Evolutionary conservation across 1,140 invertebrate genomes (phyloP), one percentile per base, ranked within the genome.

Genomic region (Sinella curviseta): DNA sequence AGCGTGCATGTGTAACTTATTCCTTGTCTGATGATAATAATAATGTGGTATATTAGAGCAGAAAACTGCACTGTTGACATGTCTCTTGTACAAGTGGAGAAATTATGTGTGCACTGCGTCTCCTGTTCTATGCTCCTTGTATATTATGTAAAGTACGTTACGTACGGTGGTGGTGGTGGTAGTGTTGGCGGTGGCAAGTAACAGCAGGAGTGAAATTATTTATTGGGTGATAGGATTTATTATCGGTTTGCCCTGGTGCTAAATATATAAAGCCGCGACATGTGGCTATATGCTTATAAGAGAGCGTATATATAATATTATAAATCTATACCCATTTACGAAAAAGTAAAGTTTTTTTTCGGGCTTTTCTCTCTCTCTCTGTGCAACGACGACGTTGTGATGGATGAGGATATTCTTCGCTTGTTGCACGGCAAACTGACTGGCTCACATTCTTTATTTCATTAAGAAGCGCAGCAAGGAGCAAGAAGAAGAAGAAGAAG

Each of bases 391-490:
- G 31, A 14, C 14, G 65, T 16, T 31, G 57, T 28, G 39, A 78
- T 54, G 80, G 74, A 81, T 60, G 78, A 74, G 78, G 74, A 81
- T 81, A 78, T 81, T 81, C 70, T 67, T 78, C 77, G 80, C 80
- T 81, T 81, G 80, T 81, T 81, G 80, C 80, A 60, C 80, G 33
- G 36, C 35, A 74, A 81, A 81, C 73, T 78, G 65, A 81, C 70
- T 74, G 79, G 76, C 74, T 74, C 74, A 78, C 80, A 81, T 81
- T 81, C 80, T 74, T 78, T 81, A 78, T 79, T 81, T 81, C 80
- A 81, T 81, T 81, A 81, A 78, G 54, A 70, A 78, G 39, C 39
- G n/a, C n/a, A n/a, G n/a, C n/a, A n/a, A n/a, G n/a, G n/a, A n/a
- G n/a, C n/a, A n/a, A n/a, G n/a, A n/a, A n/a, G n/a, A n/a, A n/a